Conservation (phyloP, 1,140 invertebrate genomes). For the Tribolium castaneum region DNA sequence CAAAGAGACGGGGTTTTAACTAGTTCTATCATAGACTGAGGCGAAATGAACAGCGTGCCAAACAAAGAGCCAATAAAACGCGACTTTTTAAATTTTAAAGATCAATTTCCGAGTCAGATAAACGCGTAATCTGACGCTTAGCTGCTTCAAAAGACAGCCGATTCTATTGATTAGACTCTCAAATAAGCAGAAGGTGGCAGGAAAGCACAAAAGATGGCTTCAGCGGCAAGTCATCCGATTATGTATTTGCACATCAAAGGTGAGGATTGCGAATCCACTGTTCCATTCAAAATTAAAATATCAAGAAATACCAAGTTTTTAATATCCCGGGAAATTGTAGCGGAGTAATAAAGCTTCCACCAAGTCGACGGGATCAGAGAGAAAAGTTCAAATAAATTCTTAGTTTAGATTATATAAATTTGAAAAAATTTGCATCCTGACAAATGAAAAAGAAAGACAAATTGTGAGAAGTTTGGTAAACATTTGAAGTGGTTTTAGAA, state of each 20-base stretch:
- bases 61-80: neutral
- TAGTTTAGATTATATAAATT: too few relatives aligned
- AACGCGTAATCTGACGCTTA: neutral
- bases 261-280: neutral
- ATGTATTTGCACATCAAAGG: neutral
- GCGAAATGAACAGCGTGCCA: neutral
- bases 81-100: neutral
- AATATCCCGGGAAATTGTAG: too few relatives aligned
- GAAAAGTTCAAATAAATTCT: too few relatives aligned
- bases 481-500: too few relatives aligned
- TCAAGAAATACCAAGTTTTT: too few relatives aligned
- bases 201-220: neutral
- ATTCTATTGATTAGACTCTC: neutral
- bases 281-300: too few relatives aligned
- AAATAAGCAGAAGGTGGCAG: neutral
- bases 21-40: neutral
- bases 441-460: too few relatives aligned
- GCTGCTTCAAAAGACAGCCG: neutral
- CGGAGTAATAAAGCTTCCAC: too few relatives aligned
- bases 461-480: too few relatives aligned
- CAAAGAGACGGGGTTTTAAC: conserved; percentile 16
- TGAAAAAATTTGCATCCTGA: too few relatives aligned
- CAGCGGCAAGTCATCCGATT: neutral
- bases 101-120: neutral
- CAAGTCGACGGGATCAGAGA: too few relatives aligned